Evolutionary conservation across 2,113 vertebrate genomes (phyloP).

Genomic region (Myxocyprinus asiaticus): DNA sequence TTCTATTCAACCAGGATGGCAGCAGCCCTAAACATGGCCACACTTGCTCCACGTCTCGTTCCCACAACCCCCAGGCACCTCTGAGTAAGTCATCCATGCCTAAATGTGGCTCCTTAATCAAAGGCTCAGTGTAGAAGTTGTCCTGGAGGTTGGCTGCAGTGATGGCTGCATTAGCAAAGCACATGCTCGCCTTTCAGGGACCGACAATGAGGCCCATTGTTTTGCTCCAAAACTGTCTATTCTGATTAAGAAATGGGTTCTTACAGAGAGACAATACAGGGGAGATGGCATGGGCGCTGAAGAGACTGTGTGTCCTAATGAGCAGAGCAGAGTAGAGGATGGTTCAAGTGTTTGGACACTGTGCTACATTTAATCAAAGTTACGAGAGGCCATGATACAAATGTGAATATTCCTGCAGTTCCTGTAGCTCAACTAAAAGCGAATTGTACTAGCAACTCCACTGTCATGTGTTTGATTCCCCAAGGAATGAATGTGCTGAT

Average conservation of each 20-base stretch:
- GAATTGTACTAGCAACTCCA: too few species aligned
- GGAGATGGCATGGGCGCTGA: slow-evolving; percentile 36
- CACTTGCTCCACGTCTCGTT: slow-evolving; percentile 72
- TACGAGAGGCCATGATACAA: too few species aligned
- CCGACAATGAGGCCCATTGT: slow-evolving; percentile 82
- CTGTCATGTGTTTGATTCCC: too few species aligned
- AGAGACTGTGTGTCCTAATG: slow-evolving; percentile 41
- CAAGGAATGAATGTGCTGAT: too few species aligned
- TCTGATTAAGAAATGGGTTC: slow-evolving; percentile 71
- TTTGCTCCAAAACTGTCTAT: slow-evolving; percentile 68
- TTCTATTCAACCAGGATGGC: slow-evolving; percentile 47
- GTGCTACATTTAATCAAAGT: slow-evolving; percentile 1
- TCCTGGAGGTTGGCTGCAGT: slow-evolving; percentile 80
- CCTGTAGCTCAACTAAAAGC: too few species aligned
- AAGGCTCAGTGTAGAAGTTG: slow-evolving; percentile 78
- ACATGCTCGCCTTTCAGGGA: slow-evolving; percentile 80
- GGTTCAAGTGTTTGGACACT: slow-evolving; percentile 10
- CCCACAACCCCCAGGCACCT: slow-evolving; percentile 83
- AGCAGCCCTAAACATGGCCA: slow-evolving; percentile 45
- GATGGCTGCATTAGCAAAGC: slow-evolving; percentile 76
- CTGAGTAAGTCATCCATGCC: slow-evolving; percentile 86
- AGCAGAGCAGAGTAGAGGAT: slow-evolving; percentile 9
- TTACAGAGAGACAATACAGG: slow-evolving; percentile 64
- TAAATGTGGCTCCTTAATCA: slow-evolving; percentile 86
- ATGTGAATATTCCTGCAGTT: too few species aligned